phyloP scores from a whole-genome alignment of 2,888 invertebrate species.

The Machimus rusticus region DNA sequence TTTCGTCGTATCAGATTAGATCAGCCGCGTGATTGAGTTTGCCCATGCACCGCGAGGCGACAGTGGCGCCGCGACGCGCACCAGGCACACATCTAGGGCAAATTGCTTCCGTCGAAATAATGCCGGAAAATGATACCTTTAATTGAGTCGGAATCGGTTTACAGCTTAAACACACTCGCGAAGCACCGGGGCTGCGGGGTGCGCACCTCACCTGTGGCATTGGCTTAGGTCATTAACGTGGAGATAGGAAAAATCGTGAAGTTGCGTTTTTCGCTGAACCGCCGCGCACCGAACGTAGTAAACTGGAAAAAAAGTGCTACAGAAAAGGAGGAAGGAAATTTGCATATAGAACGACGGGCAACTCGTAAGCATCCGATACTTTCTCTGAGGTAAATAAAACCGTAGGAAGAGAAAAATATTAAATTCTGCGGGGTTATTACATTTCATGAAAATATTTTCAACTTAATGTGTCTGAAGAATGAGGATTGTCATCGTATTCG shows the following conservation, averaged over 20 bases:
- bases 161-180: neutral
- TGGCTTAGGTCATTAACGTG: neutral
- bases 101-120: constrained; percentile 1
- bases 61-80: neutral
- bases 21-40: neutral
- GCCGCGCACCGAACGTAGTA: neutral
- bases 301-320: neutral
- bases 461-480: neutral
- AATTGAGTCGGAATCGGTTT: constrained; percentile 24
- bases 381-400: neutral
- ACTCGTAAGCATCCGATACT: neutral
- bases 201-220: neutral
- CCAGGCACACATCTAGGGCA: neutral
- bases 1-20: neutral
- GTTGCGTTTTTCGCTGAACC: neutral
- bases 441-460: neutral
- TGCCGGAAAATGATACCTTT: neutral
- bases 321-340: neutral
- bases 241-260: neutral
- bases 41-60: neutral
- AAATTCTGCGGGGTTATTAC: neutral
- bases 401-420: neutral
- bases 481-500: neutral
- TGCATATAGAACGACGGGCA: neutral
- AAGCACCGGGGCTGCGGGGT: neutral